A percentile compares a stretch with the other conserved stretches of the same genome.
Conservation (phyloP, 2,888 invertebrate species). For the Dolichopus griseipennis region DNA sequence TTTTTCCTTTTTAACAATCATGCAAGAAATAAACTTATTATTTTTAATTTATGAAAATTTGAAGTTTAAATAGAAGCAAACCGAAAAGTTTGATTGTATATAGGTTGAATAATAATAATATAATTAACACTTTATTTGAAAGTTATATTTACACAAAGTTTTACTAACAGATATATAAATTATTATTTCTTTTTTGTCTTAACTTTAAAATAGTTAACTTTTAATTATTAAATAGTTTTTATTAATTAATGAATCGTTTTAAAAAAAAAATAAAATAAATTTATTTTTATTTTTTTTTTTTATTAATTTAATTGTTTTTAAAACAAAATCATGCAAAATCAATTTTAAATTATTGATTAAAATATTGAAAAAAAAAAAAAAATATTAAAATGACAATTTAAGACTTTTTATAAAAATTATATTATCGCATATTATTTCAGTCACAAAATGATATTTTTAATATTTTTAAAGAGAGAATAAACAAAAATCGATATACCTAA, state of each 20-base stretch:
- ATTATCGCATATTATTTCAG: too few relatives aligned
- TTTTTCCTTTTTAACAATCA: neutral
- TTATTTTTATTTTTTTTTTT: neutral
- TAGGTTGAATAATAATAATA: neutral
- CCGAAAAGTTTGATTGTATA: neutral
- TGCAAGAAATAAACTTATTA: neutral
- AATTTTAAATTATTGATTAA: too few relatives aligned
- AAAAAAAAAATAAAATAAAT: neutral
- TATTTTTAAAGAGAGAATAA: too few relatives aligned
- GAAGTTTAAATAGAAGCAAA: neutral
- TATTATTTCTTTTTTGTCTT: neutral
- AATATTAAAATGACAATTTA: too few relatives aligned
- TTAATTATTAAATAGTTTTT: neutral
- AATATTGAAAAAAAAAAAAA: too few relatives aligned
- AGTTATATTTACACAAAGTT: neutral
- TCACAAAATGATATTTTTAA: too few relatives aligned
- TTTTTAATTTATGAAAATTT: neutral
- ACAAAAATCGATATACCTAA: too few relatives aligned
- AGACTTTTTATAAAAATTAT: too few relatives aligned
- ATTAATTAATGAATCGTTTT: neutral
- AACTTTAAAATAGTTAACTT: neutral
- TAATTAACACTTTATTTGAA: neutral
- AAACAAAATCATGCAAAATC: neutral
- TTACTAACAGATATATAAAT: slow-evolving; percentile 1
- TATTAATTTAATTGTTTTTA: neutral